Conservation (phyloP, 1,140 invertebrate species). For the Subanguina moxae region DNA sequence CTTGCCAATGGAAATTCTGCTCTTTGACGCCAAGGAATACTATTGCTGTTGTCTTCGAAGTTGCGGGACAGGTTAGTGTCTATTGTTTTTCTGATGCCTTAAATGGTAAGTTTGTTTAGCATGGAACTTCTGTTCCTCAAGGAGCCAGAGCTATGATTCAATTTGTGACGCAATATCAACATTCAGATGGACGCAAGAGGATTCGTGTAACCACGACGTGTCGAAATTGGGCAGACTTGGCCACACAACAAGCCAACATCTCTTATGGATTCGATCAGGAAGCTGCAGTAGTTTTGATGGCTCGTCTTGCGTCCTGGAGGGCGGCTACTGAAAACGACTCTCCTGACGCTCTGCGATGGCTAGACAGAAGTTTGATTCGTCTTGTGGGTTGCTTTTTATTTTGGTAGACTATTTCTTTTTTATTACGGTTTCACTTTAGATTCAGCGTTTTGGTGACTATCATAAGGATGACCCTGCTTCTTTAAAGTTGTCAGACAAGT, state of each 20-base stretch:
- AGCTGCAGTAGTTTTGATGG: constrained; percentile 91
- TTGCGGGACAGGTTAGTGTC: constrained; percentile 74
- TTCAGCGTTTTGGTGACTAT: constrained; percentile 98
- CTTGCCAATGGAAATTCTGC: constrained; percentile 97
- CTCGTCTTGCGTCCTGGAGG: constrained; percentile 86
- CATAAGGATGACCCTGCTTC: constrained; percentile 92
- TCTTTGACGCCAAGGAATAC: constrained; percentile 86
- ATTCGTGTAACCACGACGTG: constrained; percentile 93
- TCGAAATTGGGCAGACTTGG: constrained; percentile 72
- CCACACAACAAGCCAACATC: constrained; percentile 64
- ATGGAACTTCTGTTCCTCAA: constrained; percentile 87
- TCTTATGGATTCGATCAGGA: constrained; percentile 68
- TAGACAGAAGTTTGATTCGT: constrained; percentile 93
- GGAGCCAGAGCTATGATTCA: constrained; percentile 92
- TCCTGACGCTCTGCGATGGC: constrained; percentile 92
- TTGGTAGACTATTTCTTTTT: constrained; percentile 19
- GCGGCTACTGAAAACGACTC: constrained; percentile 89
- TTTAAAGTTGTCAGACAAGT: constrained; percentile 90
- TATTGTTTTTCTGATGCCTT: not conserved
- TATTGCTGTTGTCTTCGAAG: constrained; percentile 90
- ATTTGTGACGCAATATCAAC: constrained; percentile 97
- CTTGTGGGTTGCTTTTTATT: constrained; percentile 67
- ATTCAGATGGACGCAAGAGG: constrained; percentile 87
- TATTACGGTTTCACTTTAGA: constrained; percentile 67
- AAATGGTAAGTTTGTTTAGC: constrained; percentile 60